Percentiles rank a stretch among this genome's conserved stretches.
These are phyloP conservation scores for Sebastes taczanowskii DNA, from an alignment of 2,797 vertebrate species.

Conservation along the genomic window DNA sequence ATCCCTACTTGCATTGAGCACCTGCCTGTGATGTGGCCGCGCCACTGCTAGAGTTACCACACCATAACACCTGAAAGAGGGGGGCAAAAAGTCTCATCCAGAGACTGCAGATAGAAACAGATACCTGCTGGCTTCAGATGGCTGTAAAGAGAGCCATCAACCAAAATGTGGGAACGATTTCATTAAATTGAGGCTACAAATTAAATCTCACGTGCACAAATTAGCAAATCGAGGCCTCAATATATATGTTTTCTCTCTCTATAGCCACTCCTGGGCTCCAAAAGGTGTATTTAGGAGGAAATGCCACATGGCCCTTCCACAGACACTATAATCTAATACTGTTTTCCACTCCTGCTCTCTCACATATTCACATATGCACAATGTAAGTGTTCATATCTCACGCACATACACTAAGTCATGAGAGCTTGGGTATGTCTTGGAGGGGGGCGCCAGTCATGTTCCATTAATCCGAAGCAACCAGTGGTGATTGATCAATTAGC, in stretches of 20 bases:
- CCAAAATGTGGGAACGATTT: background rate
- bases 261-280: background rate
- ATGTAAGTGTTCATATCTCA: constrained; percentile 9
- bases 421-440: constrained; percentile 29
- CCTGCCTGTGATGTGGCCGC: background rate
- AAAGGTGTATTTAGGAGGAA: background rate
- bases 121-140: too few relatives aligned
- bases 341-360: background rate
- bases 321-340: background rate
- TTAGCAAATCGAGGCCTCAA: background rate
- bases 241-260: background rate
- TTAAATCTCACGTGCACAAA: background rate
- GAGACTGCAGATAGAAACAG: too few relatives aligned
- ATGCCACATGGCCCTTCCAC: background rate
- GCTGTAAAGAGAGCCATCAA: too few relatives aligned
- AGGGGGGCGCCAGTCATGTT: constrained; percentile 72
- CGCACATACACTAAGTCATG: background rate
- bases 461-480: constrained; percentile 74
- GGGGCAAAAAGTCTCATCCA: background rate
- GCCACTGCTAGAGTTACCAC: background rate
- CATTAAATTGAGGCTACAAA: background rate
- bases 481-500: constrained; percentile 82
- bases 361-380: constrained; percentile 16
- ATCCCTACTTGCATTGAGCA: background rate
- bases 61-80: too few relatives aligned